Conservation (phyloP, 2,888 invertebrate species). For the Lasioglossum malachurum region DNA sequence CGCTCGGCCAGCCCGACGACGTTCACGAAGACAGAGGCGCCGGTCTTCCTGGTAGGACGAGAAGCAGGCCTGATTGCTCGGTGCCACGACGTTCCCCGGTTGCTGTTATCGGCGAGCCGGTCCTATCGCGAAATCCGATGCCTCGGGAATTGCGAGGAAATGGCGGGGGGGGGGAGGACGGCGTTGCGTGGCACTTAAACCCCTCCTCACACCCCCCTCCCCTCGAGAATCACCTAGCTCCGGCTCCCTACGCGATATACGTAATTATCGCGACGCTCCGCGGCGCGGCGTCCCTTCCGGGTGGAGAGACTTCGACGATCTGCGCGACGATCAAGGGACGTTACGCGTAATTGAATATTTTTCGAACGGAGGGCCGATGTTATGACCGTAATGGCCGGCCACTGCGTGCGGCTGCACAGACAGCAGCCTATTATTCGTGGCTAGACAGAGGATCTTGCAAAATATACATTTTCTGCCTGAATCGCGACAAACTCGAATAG, state of each 20-base stretch:
- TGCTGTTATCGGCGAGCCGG: slow-evolving; percentile 51
- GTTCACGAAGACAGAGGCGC: slow-evolving; percentile 57
- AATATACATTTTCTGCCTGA: too few relatives aligned
- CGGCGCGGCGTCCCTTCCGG: slow-evolving; percentile 5
- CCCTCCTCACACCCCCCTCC: not conserved
- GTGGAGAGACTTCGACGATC: slow-evolving; percentile 17
- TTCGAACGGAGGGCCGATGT: not conserved
- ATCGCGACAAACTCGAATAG: too few relatives aligned
- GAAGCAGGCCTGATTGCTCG: slow-evolving; percentile 51
- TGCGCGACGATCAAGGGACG: not conserved
- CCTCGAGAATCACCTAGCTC: not conserved
- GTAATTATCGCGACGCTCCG: slow-evolving; percentile 46
- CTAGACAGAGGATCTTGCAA: not conserved
- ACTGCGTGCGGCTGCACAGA: not conserved
- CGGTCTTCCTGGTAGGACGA: slow-evolving; percentile 57
- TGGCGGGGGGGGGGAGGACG: slow-evolving; percentile 3
- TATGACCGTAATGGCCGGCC: not conserved
- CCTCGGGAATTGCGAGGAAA: slow-evolving; percentile 49
- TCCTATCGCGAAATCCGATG: slow-evolving; percentile 67
- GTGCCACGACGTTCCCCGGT: slow-evolving; percentile 39
- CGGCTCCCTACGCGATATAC: slow-evolving; percentile 35
- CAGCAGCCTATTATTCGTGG: not conserved
- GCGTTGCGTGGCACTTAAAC: slow-evolving; percentile 44
- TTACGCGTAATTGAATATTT: slow-evolving; percentile 39
- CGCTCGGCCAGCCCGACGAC: slow-evolving; percentile 25